These are phyloP conservation scores for Anolis apletophallus DNA, from an alignment of 2,797 vertebrate species.

Conservation along the genomic window DNA sequence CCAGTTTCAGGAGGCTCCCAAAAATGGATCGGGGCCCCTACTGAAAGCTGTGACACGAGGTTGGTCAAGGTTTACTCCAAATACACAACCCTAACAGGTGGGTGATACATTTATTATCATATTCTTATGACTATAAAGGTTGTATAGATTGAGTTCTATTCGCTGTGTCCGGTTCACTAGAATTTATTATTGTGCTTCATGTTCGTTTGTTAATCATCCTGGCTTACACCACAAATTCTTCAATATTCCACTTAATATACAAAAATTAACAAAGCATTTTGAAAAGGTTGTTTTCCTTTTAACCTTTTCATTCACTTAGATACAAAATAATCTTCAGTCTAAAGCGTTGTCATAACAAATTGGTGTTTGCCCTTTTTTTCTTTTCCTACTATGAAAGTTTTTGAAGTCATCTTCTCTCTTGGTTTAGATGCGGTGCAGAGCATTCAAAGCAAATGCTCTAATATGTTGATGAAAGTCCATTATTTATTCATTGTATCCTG, in stretches of 20 bases:
- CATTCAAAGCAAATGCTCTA: conserved; percentile 24
- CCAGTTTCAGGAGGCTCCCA: too few relatives aligned
- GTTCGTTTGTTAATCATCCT: not conserved
- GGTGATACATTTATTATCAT: too few relatives aligned
- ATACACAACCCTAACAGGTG: too few relatives aligned
- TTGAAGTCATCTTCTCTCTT: not conserved
- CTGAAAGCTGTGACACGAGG: too few relatives aligned
- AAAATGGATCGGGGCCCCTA: too few relatives aligned
- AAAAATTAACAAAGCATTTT: conserved; percentile 18
- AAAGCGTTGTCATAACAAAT: not conserved
- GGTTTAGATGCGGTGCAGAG: not conserved
- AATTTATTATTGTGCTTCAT: not conserved
- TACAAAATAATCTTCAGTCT: not conserved
- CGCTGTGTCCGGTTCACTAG: not conserved
- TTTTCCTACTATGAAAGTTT: conserved; percentile 22
- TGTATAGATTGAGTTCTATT: not conserved
- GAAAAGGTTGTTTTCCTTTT: conserved; percentile 10
- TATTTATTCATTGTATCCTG: conserved; percentile 36
- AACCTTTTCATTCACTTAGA: not conserved
- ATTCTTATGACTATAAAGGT: too few relatives aligned
- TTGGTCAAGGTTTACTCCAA: too few relatives aligned
- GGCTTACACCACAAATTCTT: not conserved
- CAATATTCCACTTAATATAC: not conserved
- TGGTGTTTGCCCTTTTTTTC: not conserved
- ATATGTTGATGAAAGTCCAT: conserved; percentile 37